Percentiles rank a stretch among this genome's conserved stretches.
Evolutionary conservation across 2,888 invertebrate genomes (phyloP).

Genomic region (Dione juno): DNA sequence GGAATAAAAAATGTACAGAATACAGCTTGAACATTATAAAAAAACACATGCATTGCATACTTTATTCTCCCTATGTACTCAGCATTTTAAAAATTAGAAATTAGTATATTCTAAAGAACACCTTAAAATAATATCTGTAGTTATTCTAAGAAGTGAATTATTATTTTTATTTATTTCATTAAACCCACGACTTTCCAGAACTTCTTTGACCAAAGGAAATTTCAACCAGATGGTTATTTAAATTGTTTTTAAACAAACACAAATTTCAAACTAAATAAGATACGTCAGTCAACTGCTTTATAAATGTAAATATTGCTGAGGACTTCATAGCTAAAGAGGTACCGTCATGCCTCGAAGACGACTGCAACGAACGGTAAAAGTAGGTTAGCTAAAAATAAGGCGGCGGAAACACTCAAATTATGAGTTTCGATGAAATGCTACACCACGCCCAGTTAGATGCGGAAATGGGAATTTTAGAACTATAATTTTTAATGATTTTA

Average conservation of each 20-base stretch:
- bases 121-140: not conserved
- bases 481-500: constrained; percentile 52
- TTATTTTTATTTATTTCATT: not conserved
- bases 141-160: not conserved
- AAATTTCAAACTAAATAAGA: constrained; percentile 22
- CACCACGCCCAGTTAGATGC: constrained; percentile 60
- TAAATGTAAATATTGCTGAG: constrained; percentile 32
- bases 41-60: no score
- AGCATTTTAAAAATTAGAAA: no score
- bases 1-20: no score
- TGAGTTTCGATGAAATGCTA: constrained; percentile 80
- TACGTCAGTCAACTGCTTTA: constrained; percentile 25
- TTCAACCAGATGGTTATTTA: not conserved
- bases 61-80: no score
- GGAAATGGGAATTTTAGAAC: constrained; percentile 62
- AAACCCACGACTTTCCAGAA: not conserved
- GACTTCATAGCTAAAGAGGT: constrained; percentile 39
- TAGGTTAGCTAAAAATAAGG: constrained; percentile 76
- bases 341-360: constrained; percentile 40
- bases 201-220: constrained; percentile 9
- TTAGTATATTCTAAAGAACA: no score
- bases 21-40: no score
- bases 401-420: constrained; percentile 79
- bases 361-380: constrained; percentile 52
- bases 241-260: constrained; percentile 18